Conservation (phyloP, 2,888 invertebrate genomes). For the Archips crataeganus region DNA sequence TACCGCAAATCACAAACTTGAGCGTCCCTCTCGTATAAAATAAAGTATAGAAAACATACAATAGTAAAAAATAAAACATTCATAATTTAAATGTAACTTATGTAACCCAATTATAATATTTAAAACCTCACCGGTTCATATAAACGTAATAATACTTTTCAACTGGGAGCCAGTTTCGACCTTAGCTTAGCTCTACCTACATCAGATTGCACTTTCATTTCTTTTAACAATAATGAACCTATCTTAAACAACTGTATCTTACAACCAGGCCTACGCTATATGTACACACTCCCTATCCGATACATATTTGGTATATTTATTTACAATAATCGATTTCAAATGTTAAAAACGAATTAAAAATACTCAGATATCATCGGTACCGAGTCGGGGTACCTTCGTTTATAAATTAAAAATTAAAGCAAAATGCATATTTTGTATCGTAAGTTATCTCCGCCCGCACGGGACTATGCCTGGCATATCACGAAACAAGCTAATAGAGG, state of each 20-base stretch:
- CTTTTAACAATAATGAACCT: slow-evolving; percentile 77
- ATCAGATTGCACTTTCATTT: slow-evolving; percentile 83
- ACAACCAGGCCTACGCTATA: slow-evolving; percentile 68
- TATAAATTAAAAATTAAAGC: slow-evolving; percentile 77
- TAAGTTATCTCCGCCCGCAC: slow-evolving; percentile 64
- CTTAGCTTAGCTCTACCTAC: slow-evolving; percentile 75
- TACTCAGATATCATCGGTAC: slow-evolving; percentile 81
- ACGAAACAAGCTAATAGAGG: slow-evolving; percentile 58
- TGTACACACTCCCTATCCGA: slow-evolving; percentile 72
- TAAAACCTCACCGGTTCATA: slow-evolving; percentile 83
- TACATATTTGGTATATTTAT: slow-evolving; percentile 84
- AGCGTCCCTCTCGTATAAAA: slow-evolving; percentile 70
- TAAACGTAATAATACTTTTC: slow-evolving; percentile 86
- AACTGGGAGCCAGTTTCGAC: slow-evolving; percentile 78
- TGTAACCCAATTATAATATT: slow-evolving; percentile 84
- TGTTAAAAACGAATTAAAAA: slow-evolving; percentile 64
- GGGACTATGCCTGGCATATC: slow-evolving; percentile 63
- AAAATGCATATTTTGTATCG: slow-evolving; percentile 84
- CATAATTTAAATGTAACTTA: slow-evolving; percentile 83
- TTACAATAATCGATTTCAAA: slow-evolving; percentile 75
- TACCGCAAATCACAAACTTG: slow-evolving; percentile 67
- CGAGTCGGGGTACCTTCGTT: slow-evolving; percentile 71
- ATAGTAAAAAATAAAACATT: slow-evolving; percentile 80
- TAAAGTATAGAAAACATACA: slow-evolving; percentile 77
- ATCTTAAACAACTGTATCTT: slow-evolving; percentile 60